Conservation (phyloP, 1,140 invertebrate species). For the Teleopsis dalmanni region DNA sequence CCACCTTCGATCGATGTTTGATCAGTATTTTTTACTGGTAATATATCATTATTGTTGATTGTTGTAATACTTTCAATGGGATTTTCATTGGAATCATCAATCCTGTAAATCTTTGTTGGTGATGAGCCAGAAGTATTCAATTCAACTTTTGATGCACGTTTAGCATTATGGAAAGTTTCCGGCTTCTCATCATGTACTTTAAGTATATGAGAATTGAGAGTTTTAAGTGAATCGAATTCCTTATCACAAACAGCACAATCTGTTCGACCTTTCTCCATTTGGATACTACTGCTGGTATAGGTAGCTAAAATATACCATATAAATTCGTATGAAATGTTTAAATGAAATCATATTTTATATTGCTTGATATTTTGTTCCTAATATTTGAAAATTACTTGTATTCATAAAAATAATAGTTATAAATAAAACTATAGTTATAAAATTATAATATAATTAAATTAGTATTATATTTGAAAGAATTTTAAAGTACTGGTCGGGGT, state of each 20-base stretch:
- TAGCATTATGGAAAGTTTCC: slow-evolving; percentile 44
- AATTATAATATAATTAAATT: neutral
- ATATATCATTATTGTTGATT: neutral
- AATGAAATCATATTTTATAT: neutral
- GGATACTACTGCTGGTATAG: slow-evolving; percentile 5
- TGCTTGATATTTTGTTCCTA: neutral
- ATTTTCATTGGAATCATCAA: slow-evolving; percentile 3
- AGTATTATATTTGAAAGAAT: no score
- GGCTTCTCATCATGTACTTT: slow-evolving; percentile 44
- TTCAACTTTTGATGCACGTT: slow-evolving; percentile 19
- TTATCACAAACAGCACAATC: slow-evolving; percentile 41
- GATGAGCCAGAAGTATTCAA: neutral
- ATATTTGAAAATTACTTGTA: slow-evolving; percentile 7
- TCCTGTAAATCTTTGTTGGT: neutral
- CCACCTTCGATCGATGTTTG: slow-evolving; percentile 28
- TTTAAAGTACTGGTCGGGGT: no score
- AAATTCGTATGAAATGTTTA: neutral
- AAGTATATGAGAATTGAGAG: slow-evolving; percentile 32
- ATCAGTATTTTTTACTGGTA: neutral
- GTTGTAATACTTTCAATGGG: neutral
- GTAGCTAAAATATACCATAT: neutral
- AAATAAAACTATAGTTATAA: neutral
- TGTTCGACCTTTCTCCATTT: slow-evolving; percentile 47
- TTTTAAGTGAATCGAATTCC: slow-evolving; percentile 32
- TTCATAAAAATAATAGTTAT: neutral